Percentiles rank a stretch among this genome's conserved stretches.
phyloP scores from a whole-genome alignment of 2,113 vertebrate genomes.

The Catharus fuscescens region DNA sequence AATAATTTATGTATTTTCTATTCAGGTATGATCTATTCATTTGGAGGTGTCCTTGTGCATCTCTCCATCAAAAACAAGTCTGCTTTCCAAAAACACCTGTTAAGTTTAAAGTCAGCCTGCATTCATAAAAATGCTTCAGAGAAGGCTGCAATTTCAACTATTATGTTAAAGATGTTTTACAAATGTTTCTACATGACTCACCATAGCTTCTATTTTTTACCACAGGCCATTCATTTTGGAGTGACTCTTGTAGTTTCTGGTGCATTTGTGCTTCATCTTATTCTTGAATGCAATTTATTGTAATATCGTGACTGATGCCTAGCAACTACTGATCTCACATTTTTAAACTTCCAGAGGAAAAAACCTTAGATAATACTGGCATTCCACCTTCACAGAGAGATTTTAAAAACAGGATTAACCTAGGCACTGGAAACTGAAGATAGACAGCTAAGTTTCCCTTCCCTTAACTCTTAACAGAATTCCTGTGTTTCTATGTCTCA shows the following conservation, averaged over 20 bases:
- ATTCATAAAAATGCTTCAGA: neutral
- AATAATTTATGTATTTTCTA: neutral
- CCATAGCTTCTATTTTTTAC: neutral
- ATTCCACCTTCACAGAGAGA: neutral
- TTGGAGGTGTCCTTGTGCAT: neutral
- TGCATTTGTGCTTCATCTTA: neutral
- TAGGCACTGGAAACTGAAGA: neutral
- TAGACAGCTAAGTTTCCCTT: neutral
- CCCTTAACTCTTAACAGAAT: neutral
- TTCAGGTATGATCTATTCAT: neutral
- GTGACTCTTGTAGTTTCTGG: neutral
- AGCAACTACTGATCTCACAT: neutral
- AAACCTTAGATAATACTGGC: neutral
- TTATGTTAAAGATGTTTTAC: neutral
- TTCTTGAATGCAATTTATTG: neutral
- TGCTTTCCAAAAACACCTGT: neutral
- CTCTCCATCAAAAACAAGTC: neutral
- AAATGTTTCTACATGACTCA: conserved; percentile 21
- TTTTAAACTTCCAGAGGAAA: neutral
- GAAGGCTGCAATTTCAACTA: neutral
- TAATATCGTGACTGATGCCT: conserved; percentile 27
- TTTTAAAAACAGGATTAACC: neutral
- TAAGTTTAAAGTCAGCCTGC: neutral
- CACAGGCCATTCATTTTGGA: neutral
- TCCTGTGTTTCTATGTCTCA: neutral